Base-by-base conservation (phyloP, 2,888 invertebrate genomes). In the Paralinhomoeus sp. region DNA sequence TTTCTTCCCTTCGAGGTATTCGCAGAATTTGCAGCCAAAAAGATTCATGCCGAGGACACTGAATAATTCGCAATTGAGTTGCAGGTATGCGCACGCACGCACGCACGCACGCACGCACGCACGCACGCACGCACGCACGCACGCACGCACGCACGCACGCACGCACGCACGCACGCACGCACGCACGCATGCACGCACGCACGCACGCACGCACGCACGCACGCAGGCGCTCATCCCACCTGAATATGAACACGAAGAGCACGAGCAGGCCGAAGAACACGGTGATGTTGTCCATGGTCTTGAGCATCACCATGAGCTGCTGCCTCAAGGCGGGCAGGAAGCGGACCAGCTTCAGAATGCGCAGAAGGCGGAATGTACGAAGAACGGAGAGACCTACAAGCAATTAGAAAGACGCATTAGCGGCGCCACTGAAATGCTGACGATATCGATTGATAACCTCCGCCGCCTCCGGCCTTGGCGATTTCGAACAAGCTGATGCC, bases 1-100 rank as follows among this genome's bases (percentile, higher is more conserved):
- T 63, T 74, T 73, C 23, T 3, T 15, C 27, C 15, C 5, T 59
- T 65, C 68, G 65, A 73, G 73, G 53, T 75, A 75, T 72, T 79
- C 78, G 78, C 91, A 91, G 80, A 97, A 99, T 78, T 91, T 91
- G 80, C 97, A 97, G 74, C 97, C 97, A 77, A 99, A 97, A 73
- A 99, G 78, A 78, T 91, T 91, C 93, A 97, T 97, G 75, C 97
- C 97, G 73, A 99, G 85, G 75, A 97, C 93, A 82, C 97, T 59
- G 52, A 42, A 57, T 31, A 9, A n/a, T 2, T 12, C 7, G 27
- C 22, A 39, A 33, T n/a, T 13, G 2, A 41, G 13, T 21, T 18
- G 18, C 37, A 35, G 39, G 2, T 21, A 40, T 13, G 1, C n/a
- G n/a, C n/a, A n/a, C n/a, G n/a, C n/a, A n/a, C n/a, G n/a, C n/a